Evolutionary conservation across 2,888 invertebrate species (phyloP).

Genomic region (Andrena dorsata): DNA sequence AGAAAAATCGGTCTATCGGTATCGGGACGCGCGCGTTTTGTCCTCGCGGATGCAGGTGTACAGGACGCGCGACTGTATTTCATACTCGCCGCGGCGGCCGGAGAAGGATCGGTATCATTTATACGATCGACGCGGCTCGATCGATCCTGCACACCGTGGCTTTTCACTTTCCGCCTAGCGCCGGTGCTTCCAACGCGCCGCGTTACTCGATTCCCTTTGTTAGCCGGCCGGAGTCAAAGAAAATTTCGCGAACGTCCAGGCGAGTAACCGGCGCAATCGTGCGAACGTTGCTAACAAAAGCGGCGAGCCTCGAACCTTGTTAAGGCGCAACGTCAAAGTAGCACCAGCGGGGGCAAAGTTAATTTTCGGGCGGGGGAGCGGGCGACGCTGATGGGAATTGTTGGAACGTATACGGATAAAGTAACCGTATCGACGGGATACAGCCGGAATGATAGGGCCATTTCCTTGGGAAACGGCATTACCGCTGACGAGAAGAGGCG

Average conservation of each 20-base stretch:
- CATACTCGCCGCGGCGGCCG: conserved; percentile 13
- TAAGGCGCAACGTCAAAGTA: conserved; percentile 68
- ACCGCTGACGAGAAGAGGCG: conserved; percentile 14
- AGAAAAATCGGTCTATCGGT: conserved; percentile 40
- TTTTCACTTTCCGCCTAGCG: conserved; percentile 9
- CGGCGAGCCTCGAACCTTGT: conserved; percentile 60
- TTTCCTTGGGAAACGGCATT: conserved; percentile 42
- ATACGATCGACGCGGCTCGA: conserved; percentile 37
- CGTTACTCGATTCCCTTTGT: conserved; percentile 15
- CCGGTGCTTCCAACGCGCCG: not conserved
- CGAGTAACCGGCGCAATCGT: conserved; percentile 53
- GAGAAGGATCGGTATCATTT: conserved; percentile 51
- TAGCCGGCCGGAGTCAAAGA: conserved; percentile 18
- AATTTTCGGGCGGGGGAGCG: conserved; percentile 43
- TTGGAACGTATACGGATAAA: conserved; percentile 18
- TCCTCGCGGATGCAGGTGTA: conserved; percentile 44
- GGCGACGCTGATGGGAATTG: conserved; percentile 32
- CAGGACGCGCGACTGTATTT: conserved; percentile 43
- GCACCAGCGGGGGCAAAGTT: conserved; percentile 58
- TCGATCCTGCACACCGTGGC: conserved; percentile 24
- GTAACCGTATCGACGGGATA: conserved; percentile 36
- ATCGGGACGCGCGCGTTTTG: conserved; percentile 43
- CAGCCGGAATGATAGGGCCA: conserved; percentile 27
- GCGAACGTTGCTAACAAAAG: conserved; percentile 59
- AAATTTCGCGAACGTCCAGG: conserved; percentile 30